These are phyloP conservation scores for Pollenia labialis DNA, from an alignment of 2,888 invertebrate species.

Conservation along the genomic window DNA sequence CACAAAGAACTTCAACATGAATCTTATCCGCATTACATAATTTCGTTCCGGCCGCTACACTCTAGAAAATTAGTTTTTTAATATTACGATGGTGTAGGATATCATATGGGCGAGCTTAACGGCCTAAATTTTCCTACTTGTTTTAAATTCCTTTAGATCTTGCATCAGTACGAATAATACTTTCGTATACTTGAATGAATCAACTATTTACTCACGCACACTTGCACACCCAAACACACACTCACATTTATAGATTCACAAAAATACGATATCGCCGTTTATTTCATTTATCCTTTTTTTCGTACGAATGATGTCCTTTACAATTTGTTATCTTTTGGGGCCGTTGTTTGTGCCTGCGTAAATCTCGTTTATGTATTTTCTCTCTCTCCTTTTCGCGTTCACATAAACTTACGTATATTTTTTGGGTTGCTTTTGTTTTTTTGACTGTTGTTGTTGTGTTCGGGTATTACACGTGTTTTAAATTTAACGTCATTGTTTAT, in stretches of 20 bases:
- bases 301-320: neutral
- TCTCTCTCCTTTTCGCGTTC: neutral
- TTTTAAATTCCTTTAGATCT: slow-evolving; percentile 10
- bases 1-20: no score
- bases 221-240: slow-evolving; percentile 10
- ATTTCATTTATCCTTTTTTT: slow-evolving; percentile 12
- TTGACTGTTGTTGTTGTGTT: slow-evolving; percentile 1
- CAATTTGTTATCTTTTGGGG: neutral
- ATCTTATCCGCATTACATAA: no score
- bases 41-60: no score
- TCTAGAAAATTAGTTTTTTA: no score
- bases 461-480: slow-evolving; percentile 46
- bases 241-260: slow-evolving; percentile 36
- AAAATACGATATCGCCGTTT: slow-evolving; percentile 1
- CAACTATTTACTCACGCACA: slow-evolving; percentile 73
- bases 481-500: slow-evolving; percentile 50
- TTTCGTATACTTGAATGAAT: slow-evolving; percentile 74
- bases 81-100: no score
- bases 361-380: neutral
- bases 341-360: slow-evolving; percentile 22
- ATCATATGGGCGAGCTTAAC: no score
- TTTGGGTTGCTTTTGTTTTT: neutral
- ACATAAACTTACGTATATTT: slow-evolving; percentile 5
- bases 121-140: neutral
- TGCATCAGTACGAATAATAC: slow-evolving; percentile 17